These are phyloP conservation scores for Labeo rohita DNA, from an alignment of 2,113 vertebrate species.

Conservation along the genomic window DNA sequence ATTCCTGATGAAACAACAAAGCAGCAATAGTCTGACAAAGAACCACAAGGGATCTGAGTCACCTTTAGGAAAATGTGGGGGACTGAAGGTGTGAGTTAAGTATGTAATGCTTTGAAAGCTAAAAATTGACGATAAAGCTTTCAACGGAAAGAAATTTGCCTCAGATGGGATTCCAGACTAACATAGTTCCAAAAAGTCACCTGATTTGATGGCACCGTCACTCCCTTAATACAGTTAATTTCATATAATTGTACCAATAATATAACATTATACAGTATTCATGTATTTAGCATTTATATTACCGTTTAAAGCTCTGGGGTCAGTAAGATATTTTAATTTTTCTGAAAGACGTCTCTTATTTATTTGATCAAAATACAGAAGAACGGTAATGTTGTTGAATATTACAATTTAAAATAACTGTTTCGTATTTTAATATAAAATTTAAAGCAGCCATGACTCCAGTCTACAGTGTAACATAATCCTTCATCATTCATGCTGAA, in stretches of 20 bases:
- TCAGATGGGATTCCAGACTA: background rate
- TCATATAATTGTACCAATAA: background rate
- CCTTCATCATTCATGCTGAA: background rate
- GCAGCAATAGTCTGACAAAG: background rate
- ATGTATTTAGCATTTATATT: background rate
- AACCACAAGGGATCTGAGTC: background rate
- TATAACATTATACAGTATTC: background rate
- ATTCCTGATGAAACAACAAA: slow-evolving; percentile 54
- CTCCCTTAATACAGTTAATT: background rate
- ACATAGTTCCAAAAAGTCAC: background rate
- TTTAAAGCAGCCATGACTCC: background rate
- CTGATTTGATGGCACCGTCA: background rate
- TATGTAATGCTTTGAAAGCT: slow-evolving; percentile 23
- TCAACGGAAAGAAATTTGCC: background rate
- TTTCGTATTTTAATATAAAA: background rate
- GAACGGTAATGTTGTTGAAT: background rate
- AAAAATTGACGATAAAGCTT: background rate
- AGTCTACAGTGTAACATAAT: background rate
- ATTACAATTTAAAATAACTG: background rate
- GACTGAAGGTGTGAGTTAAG: slow-evolving; percentile 1
- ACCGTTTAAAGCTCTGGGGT: background rate
- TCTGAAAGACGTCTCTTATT: background rate
- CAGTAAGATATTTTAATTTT: background rate
- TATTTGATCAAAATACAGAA: background rate
- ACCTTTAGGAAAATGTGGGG: slow-evolving; percentile 20